Evolutionary conservation across 2,113 vertebrate genomes (phyloP).

Genomic region (Oenanthe melanoleuca): DNA sequence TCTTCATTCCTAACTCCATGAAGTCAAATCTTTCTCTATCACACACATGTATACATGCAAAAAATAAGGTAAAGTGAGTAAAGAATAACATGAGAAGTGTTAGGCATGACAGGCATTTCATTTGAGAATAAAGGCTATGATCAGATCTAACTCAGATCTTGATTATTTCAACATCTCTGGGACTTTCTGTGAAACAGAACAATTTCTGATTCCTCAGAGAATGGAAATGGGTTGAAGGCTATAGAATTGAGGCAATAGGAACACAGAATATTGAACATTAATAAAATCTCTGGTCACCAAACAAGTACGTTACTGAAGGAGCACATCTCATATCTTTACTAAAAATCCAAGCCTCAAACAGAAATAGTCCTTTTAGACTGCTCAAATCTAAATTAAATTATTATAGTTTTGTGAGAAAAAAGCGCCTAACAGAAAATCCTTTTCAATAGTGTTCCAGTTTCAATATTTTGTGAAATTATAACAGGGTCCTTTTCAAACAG

Average conservation of each 20-base stretch:
- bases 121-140: neutral
- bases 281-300: neutral
- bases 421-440: neutral
- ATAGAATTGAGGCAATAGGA: neutral
- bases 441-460: neutral
- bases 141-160: neutral
- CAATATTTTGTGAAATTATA: neutral
- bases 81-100: neutral
- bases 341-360: neutral
- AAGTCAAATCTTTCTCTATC: neutral
- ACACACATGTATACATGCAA: neutral
- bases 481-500: neutral
- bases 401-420: neutral
- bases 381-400: neutral
- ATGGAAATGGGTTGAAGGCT: neutral
- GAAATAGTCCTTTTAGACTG: neutral
- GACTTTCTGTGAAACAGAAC: neutral
- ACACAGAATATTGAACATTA: neutral
- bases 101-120: neutral
- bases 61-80: neutral
- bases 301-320: rapidly evolving
- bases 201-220: neutral
- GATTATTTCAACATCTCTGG: neutral
- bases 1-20: neutral
- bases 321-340: neutral